A percentile compares a stretch with the other conserved stretches of the same genome.
Evolutionary conservation across 2,888 invertebrate genomes (phyloP).

Genomic region (Bembecia ichneumoniformis): DNA sequence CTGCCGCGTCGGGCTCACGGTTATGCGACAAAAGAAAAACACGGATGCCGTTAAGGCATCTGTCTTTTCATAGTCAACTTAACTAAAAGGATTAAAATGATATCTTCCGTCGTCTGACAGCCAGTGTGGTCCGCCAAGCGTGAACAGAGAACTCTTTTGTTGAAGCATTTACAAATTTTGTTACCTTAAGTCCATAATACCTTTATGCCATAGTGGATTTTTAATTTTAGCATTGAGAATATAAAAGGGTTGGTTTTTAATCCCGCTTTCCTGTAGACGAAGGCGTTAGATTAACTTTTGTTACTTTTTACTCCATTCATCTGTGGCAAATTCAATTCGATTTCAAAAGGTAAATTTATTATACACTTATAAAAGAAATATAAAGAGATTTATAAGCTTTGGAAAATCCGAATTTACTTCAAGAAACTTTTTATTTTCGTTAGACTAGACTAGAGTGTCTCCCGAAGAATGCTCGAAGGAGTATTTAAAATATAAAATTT

Average conservation of each 20-base stretch:
- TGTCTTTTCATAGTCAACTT: conserved; percentile 71
- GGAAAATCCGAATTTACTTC: conserved; percentile 3
- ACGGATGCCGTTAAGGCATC: conserved; percentile 54
- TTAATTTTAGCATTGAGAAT: conserved; percentile 58
- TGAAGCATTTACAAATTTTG: conserved; percentile 45
- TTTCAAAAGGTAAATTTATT: conserved; percentile 26
- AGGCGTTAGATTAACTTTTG: conserved; percentile 44
- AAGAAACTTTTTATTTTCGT: conserved; percentile 3
- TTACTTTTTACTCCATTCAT: conserved; percentile 35
- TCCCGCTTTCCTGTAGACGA: conserved; percentile 52
- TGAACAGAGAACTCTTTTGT: conserved; percentile 64
- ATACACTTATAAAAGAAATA: conserved; percentile 22
- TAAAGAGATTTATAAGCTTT: conserved; percentile 13
- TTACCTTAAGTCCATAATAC: conserved; percentile 70
- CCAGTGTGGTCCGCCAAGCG: conserved; percentile 66
- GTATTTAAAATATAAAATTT: background rate
- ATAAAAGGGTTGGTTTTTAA: conserved; percentile 64
- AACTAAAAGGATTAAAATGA: conserved; percentile 73
- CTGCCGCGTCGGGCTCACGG: background rate
- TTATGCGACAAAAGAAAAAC: conserved; percentile 52
- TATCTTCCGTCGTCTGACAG: conserved; percentile 67
- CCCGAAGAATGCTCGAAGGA: background rate
- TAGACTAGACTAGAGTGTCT: background rate
- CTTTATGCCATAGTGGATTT: conserved; percentile 65
- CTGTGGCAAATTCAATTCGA: conserved; percentile 41